A percentile compares a stretch with the other conserved stretches of the same genome.
Conservation (phyloP, 2,888 invertebrate genomes). For the Geotrupes spiniger region DNA sequence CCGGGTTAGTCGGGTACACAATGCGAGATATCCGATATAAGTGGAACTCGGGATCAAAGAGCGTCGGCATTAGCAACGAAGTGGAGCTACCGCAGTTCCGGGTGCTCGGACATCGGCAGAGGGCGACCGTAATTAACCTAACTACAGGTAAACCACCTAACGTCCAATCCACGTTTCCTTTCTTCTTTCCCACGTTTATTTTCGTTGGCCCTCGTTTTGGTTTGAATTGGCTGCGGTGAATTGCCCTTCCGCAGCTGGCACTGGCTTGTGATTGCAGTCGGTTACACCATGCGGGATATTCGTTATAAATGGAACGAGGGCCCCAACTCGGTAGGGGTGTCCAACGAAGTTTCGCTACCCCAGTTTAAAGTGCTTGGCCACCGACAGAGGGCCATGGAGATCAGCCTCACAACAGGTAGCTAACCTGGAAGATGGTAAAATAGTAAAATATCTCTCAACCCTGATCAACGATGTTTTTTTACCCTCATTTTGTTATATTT, state of each 20-base stretch:
- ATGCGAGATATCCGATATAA: constrained; percentile 96
- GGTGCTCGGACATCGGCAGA: constrained; percentile 94
- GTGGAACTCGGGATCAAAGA: constrained; percentile 90
- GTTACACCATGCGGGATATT: constrained; percentile 98
- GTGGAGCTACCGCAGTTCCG: constrained; percentile 96
- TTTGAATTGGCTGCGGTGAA: constrained; percentile 38
- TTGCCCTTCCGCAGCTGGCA: constrained; percentile 36
- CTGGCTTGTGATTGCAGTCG: constrained; percentile 71
- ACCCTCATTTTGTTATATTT: too few relatives aligned
- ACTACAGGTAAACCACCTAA: constrained; percentile 83
- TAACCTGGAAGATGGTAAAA: constrained; percentile 39
- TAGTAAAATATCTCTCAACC: constrained; percentile 9
- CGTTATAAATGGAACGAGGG: constrained; percentile 97
- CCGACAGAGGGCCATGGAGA: constrained; percentile 93
- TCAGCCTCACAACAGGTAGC: constrained; percentile 95
- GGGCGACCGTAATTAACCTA: constrained; percentile 89
- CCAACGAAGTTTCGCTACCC: constrained; percentile 93
- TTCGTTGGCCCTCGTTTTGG: constrained; percentile 21
- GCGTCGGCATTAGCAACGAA: constrained; percentile 93
- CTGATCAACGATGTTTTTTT: too few relatives aligned
- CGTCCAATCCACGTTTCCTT: background rate
- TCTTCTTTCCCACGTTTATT: constrained; percentile 15
- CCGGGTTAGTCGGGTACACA: constrained; percentile 86
- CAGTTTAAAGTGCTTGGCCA: constrained; percentile 98
- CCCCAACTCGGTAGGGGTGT: constrained; percentile 91